A percentile compares a stretch with the other conserved stretches of the same genome.
phyloP scores from a whole-genome alignment of 2,797 vertebrate species.

The Oreochromis grahami region DNA sequence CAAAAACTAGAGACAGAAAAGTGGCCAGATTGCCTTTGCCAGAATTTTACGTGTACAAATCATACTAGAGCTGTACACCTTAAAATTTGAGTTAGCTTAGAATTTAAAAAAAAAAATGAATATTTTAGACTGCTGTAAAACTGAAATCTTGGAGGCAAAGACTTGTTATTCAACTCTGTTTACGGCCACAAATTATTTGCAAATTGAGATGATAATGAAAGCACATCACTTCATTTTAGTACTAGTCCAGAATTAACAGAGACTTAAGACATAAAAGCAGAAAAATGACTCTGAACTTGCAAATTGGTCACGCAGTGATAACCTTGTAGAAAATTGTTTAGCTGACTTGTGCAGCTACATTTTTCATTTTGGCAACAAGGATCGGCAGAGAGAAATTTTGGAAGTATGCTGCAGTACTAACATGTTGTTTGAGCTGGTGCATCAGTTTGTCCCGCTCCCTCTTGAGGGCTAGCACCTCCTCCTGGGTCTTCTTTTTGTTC shows the following conservation, averaged over 20 bases:
- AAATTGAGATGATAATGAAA: background rate
- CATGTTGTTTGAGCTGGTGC: slow-evolving; percentile 98
- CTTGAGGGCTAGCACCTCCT: slow-evolving; percentile 94
- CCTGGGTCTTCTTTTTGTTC: slow-evolving; percentile 99
- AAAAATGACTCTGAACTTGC: background rate
- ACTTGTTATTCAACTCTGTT: background rate
- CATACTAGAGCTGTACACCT: background rate
- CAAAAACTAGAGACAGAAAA: background rate
- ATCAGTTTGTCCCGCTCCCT: slow-evolving; percentile 96
- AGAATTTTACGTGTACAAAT: background rate
- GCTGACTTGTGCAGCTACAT: background rate
- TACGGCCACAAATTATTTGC: background rate
- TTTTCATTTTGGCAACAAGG: slow-evolving; percentile 13
- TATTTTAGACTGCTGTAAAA: background rate
- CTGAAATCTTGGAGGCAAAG: background rate
- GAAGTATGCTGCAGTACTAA: slow-evolving; percentile 61
- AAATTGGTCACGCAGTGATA: background rate
- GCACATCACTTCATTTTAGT: background rate
- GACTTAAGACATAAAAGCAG: background rate
- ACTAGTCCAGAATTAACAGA: background rate
- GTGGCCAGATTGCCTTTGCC: background rate
- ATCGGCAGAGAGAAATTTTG: background rate
- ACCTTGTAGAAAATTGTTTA: background rate
- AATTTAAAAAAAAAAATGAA: rapidly evolving
- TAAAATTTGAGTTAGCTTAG: background rate